Base-by-base conservation (phyloP, 1,140 invertebrate species). In the Spodoptera litura region DNA sequence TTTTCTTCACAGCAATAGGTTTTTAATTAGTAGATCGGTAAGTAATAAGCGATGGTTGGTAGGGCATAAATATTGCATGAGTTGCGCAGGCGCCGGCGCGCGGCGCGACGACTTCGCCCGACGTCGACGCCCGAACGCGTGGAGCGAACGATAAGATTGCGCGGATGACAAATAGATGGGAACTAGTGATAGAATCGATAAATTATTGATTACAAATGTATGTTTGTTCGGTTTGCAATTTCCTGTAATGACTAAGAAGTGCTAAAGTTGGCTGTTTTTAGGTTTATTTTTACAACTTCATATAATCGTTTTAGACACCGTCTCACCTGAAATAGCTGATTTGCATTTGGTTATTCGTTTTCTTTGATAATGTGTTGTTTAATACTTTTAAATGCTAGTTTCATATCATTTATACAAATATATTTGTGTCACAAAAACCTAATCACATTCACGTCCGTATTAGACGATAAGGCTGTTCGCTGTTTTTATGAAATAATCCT, bases 1-100 rank as follows among this genome's bases (percentile, higher is more conserved):
- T 82, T 83, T 81, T 81, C 77, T 55, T 66, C 72, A 80, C 53
- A 78, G 66, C 80, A 87, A 84, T 84, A 82, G 81, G 74, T 82
- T 80, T 84, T 81, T 84, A 87, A 87, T 87, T 87, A 81, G 64
- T 62, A 49, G 71, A 70, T 70, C 59, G 52, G 74, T 75, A 66
- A 75, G 80, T 84, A 83, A 85, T 88, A 85, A 87, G 81, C 77
- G 84, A 73, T 62, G 81, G 83, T 85, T 74, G 81, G 72, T 62
- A 58, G 78, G 62, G 79, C 83, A 89, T 91, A 88, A 90, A 90
- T 91, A 91, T 91, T 90, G 85, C 81, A 90, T 91, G 90, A 90
- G 89, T 15, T 76, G 80, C 76, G 81, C 81, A 80, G 88, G 87
- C 89, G 89, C 88, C 87, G 83, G 85, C 87, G 87, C 83, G 83